Base-by-base conservation (phyloP, 2,888 invertebrate species). In the Melangyna quadrimaculata region DNA sequence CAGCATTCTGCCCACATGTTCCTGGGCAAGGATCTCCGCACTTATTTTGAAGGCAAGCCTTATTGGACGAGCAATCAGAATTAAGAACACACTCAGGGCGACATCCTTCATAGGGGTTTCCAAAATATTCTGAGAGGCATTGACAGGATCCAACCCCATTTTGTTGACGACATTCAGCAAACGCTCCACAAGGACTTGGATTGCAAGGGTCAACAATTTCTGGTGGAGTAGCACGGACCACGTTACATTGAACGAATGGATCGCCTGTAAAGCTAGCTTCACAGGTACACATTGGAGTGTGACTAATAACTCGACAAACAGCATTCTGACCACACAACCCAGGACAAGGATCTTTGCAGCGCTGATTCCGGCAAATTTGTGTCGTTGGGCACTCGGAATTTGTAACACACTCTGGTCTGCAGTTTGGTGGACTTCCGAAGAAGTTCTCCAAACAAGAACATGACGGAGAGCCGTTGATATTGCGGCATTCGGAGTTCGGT, bases 111-210 rank as follows among this genome's bases (percentile, higher is more conserved):
- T 96, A 96, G 14, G 96, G 96, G 92, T 96, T 95, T 81, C 97
- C 97, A 87, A 94, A 94, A 90, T 95, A 96, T 63, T 95, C 95
- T 8, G 94, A 92, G 61, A 95, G 92, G 90, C 97, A 97, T 87
- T 94, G 93, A 89, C 97, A 97, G 2, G 95, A 93, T n/a, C 94
- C 95, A 32, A 94, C 94, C 72, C 93, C 94, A 89, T 93, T 94
- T 88, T 94, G 94, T 89, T 94, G 94, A 89, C 93, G 93, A 90
- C 97, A 97, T 87, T 94, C 93, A 24, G 97, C 95, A 90, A 96
- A 96, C 29, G 95, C 92, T 59, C 97, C 97, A 90, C 97, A 97
- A n/a, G 96, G 96, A 78, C 94, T 95, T n/a, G 96, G 96, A 87
- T 94, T 92, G 88, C 96, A 96, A 0, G 96, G 96, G 88, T 94